Evolutionary conservation across 2,797 vertebrate genomes (phyloP).

Genomic region (Sebastes dallii): DNA sequence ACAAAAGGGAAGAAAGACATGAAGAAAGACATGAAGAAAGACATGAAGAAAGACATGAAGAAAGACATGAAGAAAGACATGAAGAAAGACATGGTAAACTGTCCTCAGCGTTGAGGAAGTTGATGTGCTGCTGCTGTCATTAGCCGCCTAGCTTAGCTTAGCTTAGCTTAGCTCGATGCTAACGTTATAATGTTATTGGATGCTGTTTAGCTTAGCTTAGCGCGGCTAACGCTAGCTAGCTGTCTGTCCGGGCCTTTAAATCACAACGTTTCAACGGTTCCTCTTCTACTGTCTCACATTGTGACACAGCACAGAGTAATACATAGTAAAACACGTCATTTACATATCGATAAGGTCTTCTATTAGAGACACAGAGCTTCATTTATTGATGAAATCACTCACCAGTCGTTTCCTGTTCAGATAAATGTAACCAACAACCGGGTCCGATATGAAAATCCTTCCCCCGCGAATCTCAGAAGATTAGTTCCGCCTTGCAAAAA

Average conservation of each 20-base stretch:
- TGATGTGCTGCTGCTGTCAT: conserved; percentile 5
- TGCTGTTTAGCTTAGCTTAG: conserved; percentile 22
- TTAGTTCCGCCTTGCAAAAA: conserved; percentile 50
- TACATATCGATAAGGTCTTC: rapidly evolving
- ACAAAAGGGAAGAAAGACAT: neutral
- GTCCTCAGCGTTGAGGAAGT: conserved; percentile 39
- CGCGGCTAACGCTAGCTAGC: conserved; percentile 57
- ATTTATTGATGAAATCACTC: conserved; percentile 51
- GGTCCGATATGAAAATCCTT: conserved; percentile 57
- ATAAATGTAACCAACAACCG: conserved; percentile 43
- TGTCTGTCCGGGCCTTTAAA: conserved; percentile 26
- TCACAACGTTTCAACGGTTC: neutral
- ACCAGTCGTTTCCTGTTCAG: conserved; percentile 54
- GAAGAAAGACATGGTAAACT: neutral
- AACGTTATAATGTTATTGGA: conserved; percentile 10
- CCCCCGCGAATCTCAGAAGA: conserved; percentile 34
- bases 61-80: too few relatives aligned
- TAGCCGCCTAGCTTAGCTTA: conserved; percentile 37
- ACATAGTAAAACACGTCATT: too few relatives aligned
- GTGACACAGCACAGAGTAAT: rapidly evolving
- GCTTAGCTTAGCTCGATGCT: conserved; percentile 15
- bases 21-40: neutral
- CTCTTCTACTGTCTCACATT: neutral
- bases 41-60: neutral
- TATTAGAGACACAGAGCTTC: rapidly evolving